Evolutionary conservation across 2,888 invertebrate genomes (phyloP).

Genomic region (Octonoba sinensis): DNA sequence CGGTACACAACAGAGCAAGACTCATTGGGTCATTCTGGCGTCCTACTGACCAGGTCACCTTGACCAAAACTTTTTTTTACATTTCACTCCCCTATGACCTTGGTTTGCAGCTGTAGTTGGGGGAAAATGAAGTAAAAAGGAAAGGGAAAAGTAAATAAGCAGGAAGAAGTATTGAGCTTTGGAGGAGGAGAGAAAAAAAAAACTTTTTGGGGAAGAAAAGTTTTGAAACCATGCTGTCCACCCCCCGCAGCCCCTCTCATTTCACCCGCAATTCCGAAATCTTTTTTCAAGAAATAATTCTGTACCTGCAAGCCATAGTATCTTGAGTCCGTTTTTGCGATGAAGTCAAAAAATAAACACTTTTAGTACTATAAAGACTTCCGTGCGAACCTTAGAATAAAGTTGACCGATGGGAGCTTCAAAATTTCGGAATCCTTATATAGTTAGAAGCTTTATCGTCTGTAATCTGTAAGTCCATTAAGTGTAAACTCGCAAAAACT

Average conservation of each 20-base stretch:
- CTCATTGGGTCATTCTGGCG: slow-evolving; percentile 3
- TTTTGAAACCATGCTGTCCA: neutral
- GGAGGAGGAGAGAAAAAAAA: neutral
- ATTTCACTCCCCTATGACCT: slow-evolving; percentile 3
- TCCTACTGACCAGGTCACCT: slow-evolving; percentile 50
- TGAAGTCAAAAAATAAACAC: too few relatives aligned
- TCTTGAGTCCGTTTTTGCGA: too few relatives aligned
- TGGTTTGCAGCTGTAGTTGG: neutral
- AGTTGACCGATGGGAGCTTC: too few relatives aligned
- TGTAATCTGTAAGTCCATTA: too few relatives aligned
- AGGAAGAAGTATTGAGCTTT: neutral
- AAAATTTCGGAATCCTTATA: too few relatives aligned
- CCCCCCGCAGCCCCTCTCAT: neutral
- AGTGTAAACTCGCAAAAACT: too few relatives aligned
- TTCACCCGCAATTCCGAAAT: neutral
- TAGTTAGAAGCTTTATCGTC: too few relatives aligned
- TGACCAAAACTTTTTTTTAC: slow-evolving; percentile 20
- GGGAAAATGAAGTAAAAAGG: neutral
- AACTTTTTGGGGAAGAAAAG: neutral
- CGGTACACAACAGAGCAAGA: too few relatives aligned
- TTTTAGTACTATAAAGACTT: too few relatives aligned
- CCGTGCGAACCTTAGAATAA: too few relatives aligned
- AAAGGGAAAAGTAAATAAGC: neutral
- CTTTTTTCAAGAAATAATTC: neutral
- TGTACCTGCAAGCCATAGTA: neutral